Evolutionary conservation across 2,888 invertebrate genomes (phyloP), one percentile per base, ranked within the genome.

Genomic region (Drosophila phalerata): DNA sequence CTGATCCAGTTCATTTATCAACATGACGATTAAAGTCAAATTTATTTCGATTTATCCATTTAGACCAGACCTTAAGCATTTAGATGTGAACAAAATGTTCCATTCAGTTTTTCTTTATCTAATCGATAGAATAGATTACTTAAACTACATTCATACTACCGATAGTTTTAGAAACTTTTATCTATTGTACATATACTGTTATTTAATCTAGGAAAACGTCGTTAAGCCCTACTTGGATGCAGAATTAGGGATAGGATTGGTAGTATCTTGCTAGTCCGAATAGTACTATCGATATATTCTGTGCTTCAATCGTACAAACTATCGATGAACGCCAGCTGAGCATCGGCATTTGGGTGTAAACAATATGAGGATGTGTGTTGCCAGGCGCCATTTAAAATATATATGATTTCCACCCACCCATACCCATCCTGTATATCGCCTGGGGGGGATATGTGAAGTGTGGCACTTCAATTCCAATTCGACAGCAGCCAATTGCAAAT

Each of bases 401-500:
- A 45, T 13, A 19, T 55, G 42, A 30, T 22, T 42, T 43, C 34
- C 47, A 30, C 5, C 8, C n/a, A 13, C 13, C 13, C 48, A 32
- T n/a, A n/a, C 13, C 19, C 28, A 17, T 25, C 49, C 52, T 28
- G 25, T 22, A 45, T 49, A 51, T 15, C 62, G 68, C 62, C 47
- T 42, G 53, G 8, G 65, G 38, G 61, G 45, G 53, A 63, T 42
- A 53, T 53, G 52, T 67, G 69, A 77, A 78, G 78, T 78, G 77
- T 73, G 62, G 78, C 81, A 81, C 74, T 79, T 79, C 74, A 79
- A 79, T 77, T 81, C 68, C 78, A 81, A 81, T 74, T 79, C 78
- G 81, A 81, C 78, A 81, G 81, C 65, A 77, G 78, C 81, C 79
- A 81, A 81, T 79, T 79, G 78, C 81, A 70, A 79, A 79, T 73